A percentile compares a stretch with the other conserved stretches of the same genome.
Evolutionary conservation across 1,140 invertebrate species (phyloP).

Genomic region (Aphidius ervi): DNA sequence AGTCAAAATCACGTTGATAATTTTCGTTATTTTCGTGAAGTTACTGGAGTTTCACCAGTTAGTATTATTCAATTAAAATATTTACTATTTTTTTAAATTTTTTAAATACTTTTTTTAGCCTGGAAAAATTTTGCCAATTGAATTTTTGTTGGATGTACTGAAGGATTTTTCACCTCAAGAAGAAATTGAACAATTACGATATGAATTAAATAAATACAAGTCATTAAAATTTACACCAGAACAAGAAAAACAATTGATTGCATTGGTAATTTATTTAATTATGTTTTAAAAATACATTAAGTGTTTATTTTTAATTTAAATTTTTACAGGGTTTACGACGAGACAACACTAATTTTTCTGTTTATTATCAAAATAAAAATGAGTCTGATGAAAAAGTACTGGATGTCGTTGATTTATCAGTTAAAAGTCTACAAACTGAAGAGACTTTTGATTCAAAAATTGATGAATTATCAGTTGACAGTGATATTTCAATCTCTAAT

Average conservation of each 20-base stretch:
- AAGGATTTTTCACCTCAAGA: slow-evolving; percentile 32
- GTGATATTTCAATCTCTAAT: too few species aligned
- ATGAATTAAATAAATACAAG: slow-evolving; percentile 36
- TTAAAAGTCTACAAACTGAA: too few species aligned
- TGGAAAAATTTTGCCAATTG: slow-evolving; percentile 34
- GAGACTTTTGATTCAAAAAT: too few species aligned
- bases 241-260: slow-evolving; percentile 30
- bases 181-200: slow-evolving; percentile 28
- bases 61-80: not conserved
- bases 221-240: slow-evolving; percentile 32
- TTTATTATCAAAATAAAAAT: too few species aligned
- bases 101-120: slow-evolving; percentile 19
- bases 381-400: too few species aligned
- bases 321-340: not conserved
- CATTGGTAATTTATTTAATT: slow-evolving; percentile 23
- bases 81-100: too few species aligned
- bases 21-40: slow-evolving; percentile 42
- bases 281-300: too few species aligned
- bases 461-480: too few species aligned
- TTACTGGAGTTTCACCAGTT: slow-evolving; percentile 30
- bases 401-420: too few species aligned
- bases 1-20: slow-evolving; percentile 36
- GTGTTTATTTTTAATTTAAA: too few species aligned
- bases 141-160: slow-evolving; percentile 35
- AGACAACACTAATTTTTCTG: too few species aligned